Conservation (phyloP, 1,140 invertebrate genomes). For the Saccostrea cuccullata region DNA sequence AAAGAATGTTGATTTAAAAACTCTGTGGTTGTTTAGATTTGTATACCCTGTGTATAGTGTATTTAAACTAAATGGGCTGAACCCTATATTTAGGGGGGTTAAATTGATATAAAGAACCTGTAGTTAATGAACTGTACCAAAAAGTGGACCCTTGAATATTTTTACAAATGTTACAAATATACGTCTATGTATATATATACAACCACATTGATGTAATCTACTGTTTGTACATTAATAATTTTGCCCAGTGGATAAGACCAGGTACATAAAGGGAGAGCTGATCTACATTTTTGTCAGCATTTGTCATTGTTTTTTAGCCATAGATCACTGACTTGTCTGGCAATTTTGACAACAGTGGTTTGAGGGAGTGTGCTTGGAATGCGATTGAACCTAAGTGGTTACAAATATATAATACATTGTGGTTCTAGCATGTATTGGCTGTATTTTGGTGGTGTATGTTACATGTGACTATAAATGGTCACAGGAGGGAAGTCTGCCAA, state of each 20-base stretch:
- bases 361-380: neutral
- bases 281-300: neutral
- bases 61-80: too few species aligned
- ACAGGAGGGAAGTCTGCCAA: neutral
- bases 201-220: neutral
- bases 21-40: neutral
- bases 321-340: neutral
- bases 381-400: neutral
- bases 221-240: neutral
- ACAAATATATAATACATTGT: neutral
- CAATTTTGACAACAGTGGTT: neutral
- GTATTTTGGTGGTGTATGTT: neutral
- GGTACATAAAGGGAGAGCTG: too few species aligned
- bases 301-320: neutral
- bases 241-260: slow-evolving; percentile 1
- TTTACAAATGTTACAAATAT: neutral
- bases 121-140: neutral
- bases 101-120: neutral
- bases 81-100: too few species aligned
- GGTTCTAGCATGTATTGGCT: neutral
- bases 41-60: too few species aligned
- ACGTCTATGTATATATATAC: neutral
- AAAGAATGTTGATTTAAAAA: slow-evolving; percentile 32
- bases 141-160: neutral
- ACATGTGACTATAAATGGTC: neutral